phyloP scores from a whole-genome alignment of 2,888 invertebrate genomes.

The Phragmatobia fuliginosa region DNA sequence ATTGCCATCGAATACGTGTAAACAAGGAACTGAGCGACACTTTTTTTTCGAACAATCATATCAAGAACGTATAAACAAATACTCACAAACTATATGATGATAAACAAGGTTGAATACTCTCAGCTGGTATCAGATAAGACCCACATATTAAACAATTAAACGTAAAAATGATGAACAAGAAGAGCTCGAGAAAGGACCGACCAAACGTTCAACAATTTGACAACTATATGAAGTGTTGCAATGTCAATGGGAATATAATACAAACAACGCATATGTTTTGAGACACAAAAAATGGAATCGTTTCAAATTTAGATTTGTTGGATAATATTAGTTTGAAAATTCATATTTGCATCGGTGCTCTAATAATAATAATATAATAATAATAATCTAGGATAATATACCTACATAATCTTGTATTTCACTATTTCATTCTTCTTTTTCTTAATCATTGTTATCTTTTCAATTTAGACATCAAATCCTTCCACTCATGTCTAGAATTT shows the following conservation, averaged over 20 bases:
- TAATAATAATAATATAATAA: no score
- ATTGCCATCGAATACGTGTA: conserved; percentile 79
- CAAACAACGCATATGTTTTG: neutral
- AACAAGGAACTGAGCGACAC: conserved; percentile 70
- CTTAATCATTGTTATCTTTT: no score
- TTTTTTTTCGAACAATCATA: conserved; percentile 45
- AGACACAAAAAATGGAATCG: neutral
- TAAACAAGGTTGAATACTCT: conserved; percentile 63
- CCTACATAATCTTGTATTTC: no score
- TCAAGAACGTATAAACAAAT: conserved; percentile 31
- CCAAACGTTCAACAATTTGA: conserved; percentile 68
- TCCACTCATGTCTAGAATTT: no score
- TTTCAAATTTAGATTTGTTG: neutral
- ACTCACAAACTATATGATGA: conserved; percentile 70
- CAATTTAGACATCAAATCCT: no score
- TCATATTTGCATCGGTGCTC: no score
- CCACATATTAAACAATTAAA: conserved; percentile 78
- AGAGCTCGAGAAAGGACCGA: conserved; percentile 67
- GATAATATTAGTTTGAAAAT: no score
- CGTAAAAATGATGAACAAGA: conserved; percentile 68
- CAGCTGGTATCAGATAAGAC: conserved; percentile 65
- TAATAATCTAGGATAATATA: no score
- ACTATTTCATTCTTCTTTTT: no score
- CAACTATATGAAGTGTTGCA: conserved; percentile 31
- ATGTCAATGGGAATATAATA: neutral